Evolutionary conservation across 2,888 invertebrate genomes (phyloP).

Genomic region (Cantharis flavilabris): DNA sequence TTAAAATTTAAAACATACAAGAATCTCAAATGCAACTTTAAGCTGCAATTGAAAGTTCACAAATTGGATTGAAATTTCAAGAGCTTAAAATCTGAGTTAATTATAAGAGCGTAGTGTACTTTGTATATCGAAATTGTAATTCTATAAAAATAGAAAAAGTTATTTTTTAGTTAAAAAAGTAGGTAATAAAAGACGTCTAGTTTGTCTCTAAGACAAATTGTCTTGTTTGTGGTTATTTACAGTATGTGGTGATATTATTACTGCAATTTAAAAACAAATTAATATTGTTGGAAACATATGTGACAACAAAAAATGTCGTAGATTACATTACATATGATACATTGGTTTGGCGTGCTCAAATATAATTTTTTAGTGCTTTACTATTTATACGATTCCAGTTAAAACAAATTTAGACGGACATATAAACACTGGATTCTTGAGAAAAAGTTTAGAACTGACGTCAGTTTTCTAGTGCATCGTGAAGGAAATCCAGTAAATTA

Average conservation of each 20-base stretch:
- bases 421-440: background rate
- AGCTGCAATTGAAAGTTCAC: background rate
- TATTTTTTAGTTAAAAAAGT: background rate
- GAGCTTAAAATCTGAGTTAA: background rate
- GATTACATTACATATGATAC: conserved; percentile 25
- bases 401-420: background rate
- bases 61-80: background rate
- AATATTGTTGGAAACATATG: conserved; percentile 31
- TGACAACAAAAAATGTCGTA: conserved; percentile 19
- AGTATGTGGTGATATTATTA: conserved; percentile 26
- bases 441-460: background rate
- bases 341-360: conserved; percentile 23
- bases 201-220: conserved; percentile 31
- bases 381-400: conserved; percentile 15
- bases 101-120: background rate
- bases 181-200: conserved; percentile 16
- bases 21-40: background rate
- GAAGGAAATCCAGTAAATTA: conserved; percentile 50
- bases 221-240: conserved; percentile 19
- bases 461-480: conserved; percentile 29
- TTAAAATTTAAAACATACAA: too few relatives aligned
- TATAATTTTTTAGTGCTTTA: conserved; percentile 14
- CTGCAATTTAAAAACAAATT: conserved; percentile 34
- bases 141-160: background rate
- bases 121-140: background rate